Percentiles rank a stretch among this genome's conserved stretches.
Conservation (phyloP, 2,888 invertebrate species). For the Oxystoma pomonae region DNA sequence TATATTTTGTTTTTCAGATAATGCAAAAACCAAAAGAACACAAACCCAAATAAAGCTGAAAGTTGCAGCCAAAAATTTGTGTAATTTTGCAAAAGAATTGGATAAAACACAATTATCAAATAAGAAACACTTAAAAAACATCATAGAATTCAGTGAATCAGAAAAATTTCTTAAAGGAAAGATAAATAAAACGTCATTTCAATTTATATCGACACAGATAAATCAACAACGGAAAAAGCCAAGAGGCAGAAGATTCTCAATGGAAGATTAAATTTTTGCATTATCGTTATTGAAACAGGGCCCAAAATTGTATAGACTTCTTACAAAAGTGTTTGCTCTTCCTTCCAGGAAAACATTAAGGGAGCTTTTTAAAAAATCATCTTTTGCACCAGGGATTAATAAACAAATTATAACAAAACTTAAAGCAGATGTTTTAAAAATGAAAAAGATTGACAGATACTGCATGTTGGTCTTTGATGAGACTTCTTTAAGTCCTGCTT, state of each 20-base stretch:
- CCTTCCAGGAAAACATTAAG: background rate
- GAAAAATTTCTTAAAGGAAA: constrained; percentile 1
- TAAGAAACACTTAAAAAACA: background rate
- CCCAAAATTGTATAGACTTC: background rate
- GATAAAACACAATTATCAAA: background rate
- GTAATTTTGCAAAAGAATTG: background rate
- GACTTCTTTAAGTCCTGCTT: background rate
- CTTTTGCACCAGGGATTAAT: background rate
- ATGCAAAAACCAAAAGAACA: no score
- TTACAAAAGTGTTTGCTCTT: background rate
- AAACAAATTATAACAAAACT: background rate
- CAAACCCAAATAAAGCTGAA: no score
- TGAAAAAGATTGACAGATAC: background rate
- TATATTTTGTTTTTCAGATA: no score
- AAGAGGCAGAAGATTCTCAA: background rate
- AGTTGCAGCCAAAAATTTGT: background rate
- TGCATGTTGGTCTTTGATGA: background rate
- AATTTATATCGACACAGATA: background rate
- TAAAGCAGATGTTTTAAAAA: background rate
- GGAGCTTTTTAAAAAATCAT: background rate
- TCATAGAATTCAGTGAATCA: background rate
- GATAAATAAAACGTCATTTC: background rate
- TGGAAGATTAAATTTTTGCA: background rate
- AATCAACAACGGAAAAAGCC: background rate
- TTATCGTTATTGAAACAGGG: background rate